phyloP scores from a whole-genome alignment of 2,888 invertebrate species.

The Tetramorium bicarinatum region DNA sequence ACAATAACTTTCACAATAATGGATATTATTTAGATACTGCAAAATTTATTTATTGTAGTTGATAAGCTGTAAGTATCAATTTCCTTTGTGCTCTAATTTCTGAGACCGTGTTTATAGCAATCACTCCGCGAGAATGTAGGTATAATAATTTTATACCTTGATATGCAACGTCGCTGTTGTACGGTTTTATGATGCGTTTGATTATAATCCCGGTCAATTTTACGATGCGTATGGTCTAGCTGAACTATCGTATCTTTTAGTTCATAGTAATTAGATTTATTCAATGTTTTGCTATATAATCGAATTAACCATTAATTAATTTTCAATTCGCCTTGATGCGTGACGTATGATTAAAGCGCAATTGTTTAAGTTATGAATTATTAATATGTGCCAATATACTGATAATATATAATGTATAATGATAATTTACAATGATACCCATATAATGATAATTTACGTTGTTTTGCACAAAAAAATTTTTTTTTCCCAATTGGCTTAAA shows the following conservation, averaged over 20 bases:
- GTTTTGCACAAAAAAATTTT: background rate
- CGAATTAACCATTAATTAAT: constrained; percentile 64
- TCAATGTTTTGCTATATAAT: constrained; percentile 31
- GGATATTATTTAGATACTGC: background rate
- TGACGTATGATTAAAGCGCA: constrained; percentile 9
- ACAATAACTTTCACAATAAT: constrained; percentile 1
- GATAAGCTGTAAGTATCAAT: background rate
- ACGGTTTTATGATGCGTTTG: constrained; percentile 47
- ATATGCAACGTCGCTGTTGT: constrained; percentile 5
- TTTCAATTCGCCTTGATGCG: constrained; percentile 38
- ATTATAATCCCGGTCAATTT: constrained; percentile 58
- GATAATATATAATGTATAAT: background rate
- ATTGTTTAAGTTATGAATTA: constrained; percentile 14
- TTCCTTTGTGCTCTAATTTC: constrained; percentile 12
- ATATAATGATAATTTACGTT: constrained; percentile 10
- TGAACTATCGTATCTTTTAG: constrained; percentile 4
- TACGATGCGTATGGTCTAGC: constrained; percentile 38
- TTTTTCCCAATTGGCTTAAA: background rate
- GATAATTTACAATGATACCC: background rate
- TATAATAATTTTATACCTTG: constrained; percentile 39
- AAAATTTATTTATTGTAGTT: background rate
- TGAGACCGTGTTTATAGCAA: constrained; percentile 15
- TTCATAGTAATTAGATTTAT: constrained; percentile 63
- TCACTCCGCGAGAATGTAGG: constrained; percentile 14
- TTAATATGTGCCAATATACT: background rate